Conservation (phyloP, 2,888 invertebrate genomes). For the Chloromyia formosa region DNA sequence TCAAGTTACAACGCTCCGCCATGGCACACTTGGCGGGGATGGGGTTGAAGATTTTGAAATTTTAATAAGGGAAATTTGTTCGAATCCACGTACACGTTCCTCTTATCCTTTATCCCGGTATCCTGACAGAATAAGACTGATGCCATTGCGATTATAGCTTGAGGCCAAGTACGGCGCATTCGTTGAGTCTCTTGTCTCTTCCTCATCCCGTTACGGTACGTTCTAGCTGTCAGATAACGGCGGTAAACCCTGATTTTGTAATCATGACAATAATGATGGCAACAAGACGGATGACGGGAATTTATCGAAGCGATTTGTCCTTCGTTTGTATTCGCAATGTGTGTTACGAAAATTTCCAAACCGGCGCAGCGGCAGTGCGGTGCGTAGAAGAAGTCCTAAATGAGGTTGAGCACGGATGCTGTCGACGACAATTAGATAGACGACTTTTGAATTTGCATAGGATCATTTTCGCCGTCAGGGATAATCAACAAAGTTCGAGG, state of each 20-base stretch:
- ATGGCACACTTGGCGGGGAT: background rate
- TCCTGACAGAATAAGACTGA: slow-evolving; percentile 36
- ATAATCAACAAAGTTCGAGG: too few relatives aligned
- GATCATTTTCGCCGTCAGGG: too few relatives aligned
- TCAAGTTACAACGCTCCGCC: background rate
- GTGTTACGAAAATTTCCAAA: too few relatives aligned
- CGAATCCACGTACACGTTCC: slow-evolving; percentile 33
- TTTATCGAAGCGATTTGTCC: slow-evolving; percentile 1
- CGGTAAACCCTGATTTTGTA: slow-evolving; percentile 30
- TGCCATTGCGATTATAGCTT: background rate
- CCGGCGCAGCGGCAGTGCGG: too few relatives aligned
- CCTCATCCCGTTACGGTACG: background rate
- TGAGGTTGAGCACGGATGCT: too few relatives aligned
- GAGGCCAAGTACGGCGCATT: background rate
- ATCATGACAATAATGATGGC: slow-evolving; percentile 16
- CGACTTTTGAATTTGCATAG: too few relatives aligned
- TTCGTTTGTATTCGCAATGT: background rate
- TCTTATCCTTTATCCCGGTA: slow-evolving; percentile 30
- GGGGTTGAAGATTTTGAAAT: slow-evolving; percentile 23
- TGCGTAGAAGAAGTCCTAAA: too few relatives aligned
- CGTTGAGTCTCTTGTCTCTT: background rate
- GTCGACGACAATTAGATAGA: too few relatives aligned
- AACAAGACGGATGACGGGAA: background rate
- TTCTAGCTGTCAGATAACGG: slow-evolving; percentile 25
- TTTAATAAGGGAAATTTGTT: slow-evolving; percentile 43